Conservation (phyloP, 2,113 vertebrate species). For the Myocastor coypus region DNA sequence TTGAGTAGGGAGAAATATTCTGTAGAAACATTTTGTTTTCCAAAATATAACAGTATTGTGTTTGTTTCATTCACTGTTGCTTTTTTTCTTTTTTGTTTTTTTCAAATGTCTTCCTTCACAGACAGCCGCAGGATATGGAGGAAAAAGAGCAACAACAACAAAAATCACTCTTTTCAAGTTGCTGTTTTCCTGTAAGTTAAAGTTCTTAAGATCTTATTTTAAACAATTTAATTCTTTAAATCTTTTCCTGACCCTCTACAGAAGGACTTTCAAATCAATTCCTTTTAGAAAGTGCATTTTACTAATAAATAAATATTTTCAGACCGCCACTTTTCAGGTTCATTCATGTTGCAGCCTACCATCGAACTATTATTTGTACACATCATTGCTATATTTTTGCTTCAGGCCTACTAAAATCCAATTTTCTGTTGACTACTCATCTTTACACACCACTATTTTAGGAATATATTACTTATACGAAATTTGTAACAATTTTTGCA, state of each 20-base stretch:
- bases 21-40: neutral
- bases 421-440: neutral
- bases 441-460: neutral
- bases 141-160: neutral
- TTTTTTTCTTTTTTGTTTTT: neutral
- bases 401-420: neutral
- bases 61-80: neutral
- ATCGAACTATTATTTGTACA: neutral
- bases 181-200: neutral
- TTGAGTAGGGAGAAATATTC: slow-evolving; percentile 4
- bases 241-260: slow-evolving; percentile 5
- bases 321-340: slow-evolving; percentile 12
- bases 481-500: neutral
- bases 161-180: neutral
- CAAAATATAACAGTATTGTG: neutral
- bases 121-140: neutral
- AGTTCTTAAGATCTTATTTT: neutral
- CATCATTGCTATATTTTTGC: neutral
- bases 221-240: slow-evolving; percentile 43
- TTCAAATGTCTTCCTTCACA: slow-evolving; percentile 2
- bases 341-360: neutral
- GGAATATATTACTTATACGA: neutral
- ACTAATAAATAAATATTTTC: slow-evolving; percentile 50
- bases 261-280: slow-evolving; percentile 53
- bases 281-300: slow-evolving; percentile 13